Base-by-base conservation (phyloP, 64 coral and sea anemone genomes). In the Stichodactyla helianthus region DNA sequence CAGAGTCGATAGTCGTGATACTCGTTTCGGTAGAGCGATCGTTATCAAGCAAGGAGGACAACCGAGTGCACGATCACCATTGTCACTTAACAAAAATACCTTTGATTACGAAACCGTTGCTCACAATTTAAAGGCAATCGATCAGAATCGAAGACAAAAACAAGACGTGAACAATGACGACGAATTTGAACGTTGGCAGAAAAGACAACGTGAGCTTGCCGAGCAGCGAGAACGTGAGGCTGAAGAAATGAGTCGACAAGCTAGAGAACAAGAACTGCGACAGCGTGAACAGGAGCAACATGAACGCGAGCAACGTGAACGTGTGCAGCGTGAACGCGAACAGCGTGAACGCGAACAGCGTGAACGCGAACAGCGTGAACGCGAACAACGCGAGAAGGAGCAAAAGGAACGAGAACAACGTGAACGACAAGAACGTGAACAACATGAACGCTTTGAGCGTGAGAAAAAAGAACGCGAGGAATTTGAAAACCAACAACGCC, bases 21-120 rank as follows among this genome's bases (percentile, higher is more conserved):
- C 91, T 10, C 94, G 88, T 15, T 93, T 79, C 16, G 94, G 94
- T 0, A 88, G 94, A 50, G 88, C 91, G 10, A 97, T 97, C n/a
- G 92, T 97, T 64, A 56, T 97, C 31, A 97, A 79, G 55, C 91
- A 95, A 28, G 86, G 91, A 52, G 77, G 77, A 67, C 6, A 53
- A 12, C 18, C 52, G 13, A 74, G 68, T 15, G 86, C 52, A 2
- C 86, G 62, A 9, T 28, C 91, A 35, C 55, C 83, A 0, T 84
- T 55, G 6, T 84, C 83, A 84, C 83, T 16, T 16, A 84, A 28
- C 14, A 55, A 84, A 10, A 74, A 62, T 5, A 51, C 71, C 14
- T 82, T 71, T 15, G 90, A 88, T 10, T 81, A 88, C 79, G 91
- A 92, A 25, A 62, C 63, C 20, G 28, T 91, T 1, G 84, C 89